A percentile compares a stretch with the other conserved stretches of the same genome.
Conservation (phyloP, 1,140 invertebrate genomes). For the Hyles vespertilio region DNA sequence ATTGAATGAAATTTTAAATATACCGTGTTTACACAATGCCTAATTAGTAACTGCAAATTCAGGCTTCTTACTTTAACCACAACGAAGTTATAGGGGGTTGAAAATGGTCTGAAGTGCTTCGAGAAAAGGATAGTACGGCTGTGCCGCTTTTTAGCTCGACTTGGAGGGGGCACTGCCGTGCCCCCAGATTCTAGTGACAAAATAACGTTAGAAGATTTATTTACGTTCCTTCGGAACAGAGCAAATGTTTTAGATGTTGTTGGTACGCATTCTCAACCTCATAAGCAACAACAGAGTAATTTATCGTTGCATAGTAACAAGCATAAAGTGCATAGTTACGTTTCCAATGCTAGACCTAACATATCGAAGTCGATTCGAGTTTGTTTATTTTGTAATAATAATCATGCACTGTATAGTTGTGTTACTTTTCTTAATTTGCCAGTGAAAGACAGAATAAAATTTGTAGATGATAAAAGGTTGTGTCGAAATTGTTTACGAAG, state of each 20-base stretch:
- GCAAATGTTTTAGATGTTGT: slow-evolving; percentile 27
- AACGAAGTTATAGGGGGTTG: no score
- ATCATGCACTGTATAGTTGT: slow-evolving; percentile 26
- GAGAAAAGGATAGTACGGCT: no score
- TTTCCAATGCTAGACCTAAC: slow-evolving; percentile 7
- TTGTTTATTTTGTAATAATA: slow-evolving; percentile 19
- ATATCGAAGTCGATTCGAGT: neutral
- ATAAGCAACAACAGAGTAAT: no score
- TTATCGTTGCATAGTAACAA: no score
- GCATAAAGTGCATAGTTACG: slow-evolving; percentile 12
- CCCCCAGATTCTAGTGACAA: neutral
- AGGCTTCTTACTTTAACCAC: no score
- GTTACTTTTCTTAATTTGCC: slow-evolving; percentile 17
- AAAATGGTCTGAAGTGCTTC: no score
- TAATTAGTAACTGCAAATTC: no score
- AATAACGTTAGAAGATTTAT: slow-evolving; percentile 21
- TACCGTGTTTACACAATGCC: no score
- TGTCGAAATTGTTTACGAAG: slow-evolving; percentile 22
- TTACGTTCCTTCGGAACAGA: slow-evolving; percentile 21
- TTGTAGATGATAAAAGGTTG: slow-evolving; percentile 11
- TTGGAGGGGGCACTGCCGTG: no score
- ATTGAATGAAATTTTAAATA: no score
- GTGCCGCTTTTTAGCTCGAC: no score
- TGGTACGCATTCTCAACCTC: no score
- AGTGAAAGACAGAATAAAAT: slow-evolving; percentile 9